phyloP scores from a whole-genome alignment of 2,113 vertebrate species.

The Marmota monax region DNA sequence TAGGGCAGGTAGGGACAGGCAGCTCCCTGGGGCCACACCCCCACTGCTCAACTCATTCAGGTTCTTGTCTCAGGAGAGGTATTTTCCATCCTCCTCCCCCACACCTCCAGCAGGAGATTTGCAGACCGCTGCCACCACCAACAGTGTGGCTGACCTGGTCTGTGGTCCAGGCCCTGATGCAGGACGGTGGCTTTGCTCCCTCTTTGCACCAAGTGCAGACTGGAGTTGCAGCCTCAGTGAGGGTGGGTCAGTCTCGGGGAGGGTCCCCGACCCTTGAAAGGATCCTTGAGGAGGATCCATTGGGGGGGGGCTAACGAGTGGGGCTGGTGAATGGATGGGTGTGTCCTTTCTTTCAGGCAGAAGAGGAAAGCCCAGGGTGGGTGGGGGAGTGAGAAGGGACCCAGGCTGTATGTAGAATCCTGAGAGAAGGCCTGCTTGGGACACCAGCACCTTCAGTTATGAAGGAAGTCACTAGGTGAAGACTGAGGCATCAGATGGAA shows the following conservation, averaged over 20 bases:
- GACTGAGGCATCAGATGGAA: neutral
- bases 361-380: neutral
- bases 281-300: neutral
- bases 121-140: neutral
- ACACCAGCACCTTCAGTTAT: conserved; percentile 5
- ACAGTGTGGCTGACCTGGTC: accelerated
- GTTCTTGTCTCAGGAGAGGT: no score
- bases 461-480: conserved; percentile 31
- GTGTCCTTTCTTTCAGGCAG: neutral
- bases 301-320: accelerated
- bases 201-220: neutral
- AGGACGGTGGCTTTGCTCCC: neutral
- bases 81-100: no score
- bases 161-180: neutral
- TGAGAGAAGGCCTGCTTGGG: neutral
- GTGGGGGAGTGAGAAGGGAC: no score
- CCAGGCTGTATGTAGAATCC: neutral
- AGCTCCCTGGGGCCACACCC: accelerated
- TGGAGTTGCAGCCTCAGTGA: neutral
- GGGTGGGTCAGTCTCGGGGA: accelerated
- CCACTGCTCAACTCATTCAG: neutral
- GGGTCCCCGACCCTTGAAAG: accelerated
- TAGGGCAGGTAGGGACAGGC: neutral
- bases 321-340: neutral
- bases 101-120: neutral